These are phyloP conservation scores for Lepidurus packardi DNA, from an alignment of 1,140 invertebrate genomes.

Conservation along the genomic window DNA sequence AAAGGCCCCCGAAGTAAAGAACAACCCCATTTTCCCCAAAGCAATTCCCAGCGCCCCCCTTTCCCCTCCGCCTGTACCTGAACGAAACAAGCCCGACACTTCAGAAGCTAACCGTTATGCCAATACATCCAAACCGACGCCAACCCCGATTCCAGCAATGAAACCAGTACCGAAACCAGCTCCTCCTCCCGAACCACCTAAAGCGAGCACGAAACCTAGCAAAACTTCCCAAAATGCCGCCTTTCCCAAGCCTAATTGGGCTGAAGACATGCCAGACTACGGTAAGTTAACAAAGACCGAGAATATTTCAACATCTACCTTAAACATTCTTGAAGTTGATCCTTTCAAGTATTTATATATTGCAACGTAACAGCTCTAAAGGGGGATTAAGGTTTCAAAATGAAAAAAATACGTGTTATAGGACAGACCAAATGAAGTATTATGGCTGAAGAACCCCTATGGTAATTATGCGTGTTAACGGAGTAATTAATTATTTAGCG, in stretches of 20 bases:
- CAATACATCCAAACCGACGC: background rate
- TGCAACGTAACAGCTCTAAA: too few relatives aligned
- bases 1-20: background rate
- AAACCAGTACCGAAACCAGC: background rate
- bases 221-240: conserved; percentile 28
- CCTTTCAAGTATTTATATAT: too few relatives aligned
- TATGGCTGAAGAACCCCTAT: too few relatives aligned
- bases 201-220: background rate
- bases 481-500: too few relatives aligned
- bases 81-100: background rate
- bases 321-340: too few relatives aligned
- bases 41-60: background rate
- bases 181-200: background rate
- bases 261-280: conserved; percentile 12
- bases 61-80: background rate
- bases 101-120: background rate
- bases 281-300: background rate
- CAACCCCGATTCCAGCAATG: background rate
- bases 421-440: too few relatives aligned
- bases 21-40: background rate
- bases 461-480: too few relatives aligned
- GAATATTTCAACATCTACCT: too few relatives aligned
- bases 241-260: conserved; percentile 10
- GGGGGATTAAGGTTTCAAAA: too few relatives aligned
- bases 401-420: too few relatives aligned